Base-by-base conservation (phyloP, 2,113 vertebrate species). In the Lampris megalopsis region DNA sequence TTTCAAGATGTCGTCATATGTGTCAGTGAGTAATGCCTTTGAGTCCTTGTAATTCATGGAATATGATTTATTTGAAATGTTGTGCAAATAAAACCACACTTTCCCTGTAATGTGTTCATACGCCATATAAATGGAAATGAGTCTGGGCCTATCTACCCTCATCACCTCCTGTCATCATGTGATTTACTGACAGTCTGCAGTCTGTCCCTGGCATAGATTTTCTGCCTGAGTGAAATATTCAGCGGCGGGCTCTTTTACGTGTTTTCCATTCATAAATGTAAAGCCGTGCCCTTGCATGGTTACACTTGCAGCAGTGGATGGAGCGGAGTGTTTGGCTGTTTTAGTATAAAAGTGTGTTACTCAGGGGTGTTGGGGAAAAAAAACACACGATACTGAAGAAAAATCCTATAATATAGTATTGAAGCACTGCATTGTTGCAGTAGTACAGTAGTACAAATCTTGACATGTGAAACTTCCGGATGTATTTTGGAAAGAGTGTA, bases 121-220 rank as follows among this genome's bases (percentile, higher is more conserved):
- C 72, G 82, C 88, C 86, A 92, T 92, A 92, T 91, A 89, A 90
- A 92, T 92, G 88, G 85, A 90, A 92, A 92, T 92, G 86, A 92
- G 90, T 70, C 89, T 67, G 75, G 72, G 74, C 50, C 83, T 69
- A 82, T 89, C 83, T 89, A 53, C 67, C 68, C 85, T 89, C 80
- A 91, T 90, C 86, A 86, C 78, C 64, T 56, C 49, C 3, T 68
- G 77, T 71, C 84, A 75, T 80, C 61, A 76, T 75, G 79, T 80
- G 84, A 92, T 92, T 88, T 81, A 90, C 75, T 86, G 81, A 73
- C 89, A 75, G 76, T 79, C 79, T 84, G 81, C 47, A 60, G 79
- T 66, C 60, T 8, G 42, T 88, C 76, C 61, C 54, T 11, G 5
- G 59, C 24, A 24, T 24, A 24, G 68, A 69, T 79, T 89, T 85